A percentile compares a stretch with the other conserved stretches of the same genome.
These are phyloP conservation scores for Callochromis pleurospilus DNA, from an alignment of 2,113 vertebrate genomes.

Conservation along the genomic window DNA sequence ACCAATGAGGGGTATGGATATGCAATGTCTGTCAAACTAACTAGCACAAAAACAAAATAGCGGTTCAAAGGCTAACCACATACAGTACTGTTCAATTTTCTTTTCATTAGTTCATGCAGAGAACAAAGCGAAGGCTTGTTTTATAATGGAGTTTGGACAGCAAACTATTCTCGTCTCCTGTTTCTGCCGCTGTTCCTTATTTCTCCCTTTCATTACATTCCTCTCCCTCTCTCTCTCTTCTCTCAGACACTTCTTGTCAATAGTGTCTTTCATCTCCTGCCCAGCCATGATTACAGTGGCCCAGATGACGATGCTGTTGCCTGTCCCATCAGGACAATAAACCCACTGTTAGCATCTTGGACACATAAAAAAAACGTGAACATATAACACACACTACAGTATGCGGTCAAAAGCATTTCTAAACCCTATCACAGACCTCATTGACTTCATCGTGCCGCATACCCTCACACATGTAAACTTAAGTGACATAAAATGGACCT, in stretches of 20 bases:
- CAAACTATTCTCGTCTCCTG: constrained; percentile 21
- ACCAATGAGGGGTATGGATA: background rate
- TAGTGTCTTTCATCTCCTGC: constrained; percentile 60
- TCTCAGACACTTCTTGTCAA: constrained; percentile 49
- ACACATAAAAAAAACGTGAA: background rate
- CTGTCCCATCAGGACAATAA: constrained; percentile 56
- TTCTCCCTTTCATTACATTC: constrained; percentile 35
- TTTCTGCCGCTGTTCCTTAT: constrained; percentile 5
- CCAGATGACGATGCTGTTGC: constrained; percentile 51
- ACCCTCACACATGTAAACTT: background rate
- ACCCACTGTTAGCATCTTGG: constrained; percentile 39
- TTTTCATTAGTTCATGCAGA: background rate
- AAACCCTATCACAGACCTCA: background rate
- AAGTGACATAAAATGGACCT: background rate
- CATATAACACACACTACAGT: constrained; percentile 4
- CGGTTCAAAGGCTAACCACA: background rate
- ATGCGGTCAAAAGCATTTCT: background rate
- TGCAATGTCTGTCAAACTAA: background rate
- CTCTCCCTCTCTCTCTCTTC: background rate
- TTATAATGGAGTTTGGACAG: constrained; percentile 37
- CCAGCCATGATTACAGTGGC: constrained; percentile 58
- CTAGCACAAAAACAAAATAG: background rate
- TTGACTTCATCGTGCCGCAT: background rate
- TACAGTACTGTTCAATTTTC: background rate
- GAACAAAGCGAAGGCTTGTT: constrained; percentile 30